These are phyloP conservation scores for human (Homo sapiens) DNA, from an alignment of 2,113 vertebrate genomes.

Conservation along the genomic window DNA sequence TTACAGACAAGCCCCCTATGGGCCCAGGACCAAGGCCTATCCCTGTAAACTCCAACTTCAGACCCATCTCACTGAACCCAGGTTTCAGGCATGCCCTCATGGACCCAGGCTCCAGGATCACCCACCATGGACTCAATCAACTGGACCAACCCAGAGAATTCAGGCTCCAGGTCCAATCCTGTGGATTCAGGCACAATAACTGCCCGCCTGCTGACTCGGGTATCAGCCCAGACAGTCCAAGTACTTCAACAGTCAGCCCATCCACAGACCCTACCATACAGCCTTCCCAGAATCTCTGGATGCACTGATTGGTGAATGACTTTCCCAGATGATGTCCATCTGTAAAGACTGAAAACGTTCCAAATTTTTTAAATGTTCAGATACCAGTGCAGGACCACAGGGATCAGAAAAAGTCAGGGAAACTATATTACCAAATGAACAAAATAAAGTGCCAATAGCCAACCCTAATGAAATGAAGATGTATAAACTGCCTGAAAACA, in stretches of 20 bases:
- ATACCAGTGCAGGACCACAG: neutral
- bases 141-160: neutral
- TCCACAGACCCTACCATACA: neutral
- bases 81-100: neutral
- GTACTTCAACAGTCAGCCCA: neutral
- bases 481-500: neutral
- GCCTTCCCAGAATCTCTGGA: neutral
- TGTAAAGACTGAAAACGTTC: neutral
- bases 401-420: neutral
- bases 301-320: neutral
- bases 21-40: no score
- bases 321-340: neutral
- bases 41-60: neutral
- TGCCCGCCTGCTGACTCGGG: neutral
- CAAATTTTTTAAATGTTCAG: neutral
- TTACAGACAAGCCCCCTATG: neutral
- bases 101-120: neutral
- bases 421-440: neutral
- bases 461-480: neutral
- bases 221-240: neutral
- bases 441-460: neutral
- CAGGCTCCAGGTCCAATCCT: neutral
- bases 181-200: neutral
- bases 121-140: neutral
- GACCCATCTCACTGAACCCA: neutral